Base-by-base conservation (phyloP, 2,797 vertebrate genomes). In the Danio jaintianensis region DNA sequence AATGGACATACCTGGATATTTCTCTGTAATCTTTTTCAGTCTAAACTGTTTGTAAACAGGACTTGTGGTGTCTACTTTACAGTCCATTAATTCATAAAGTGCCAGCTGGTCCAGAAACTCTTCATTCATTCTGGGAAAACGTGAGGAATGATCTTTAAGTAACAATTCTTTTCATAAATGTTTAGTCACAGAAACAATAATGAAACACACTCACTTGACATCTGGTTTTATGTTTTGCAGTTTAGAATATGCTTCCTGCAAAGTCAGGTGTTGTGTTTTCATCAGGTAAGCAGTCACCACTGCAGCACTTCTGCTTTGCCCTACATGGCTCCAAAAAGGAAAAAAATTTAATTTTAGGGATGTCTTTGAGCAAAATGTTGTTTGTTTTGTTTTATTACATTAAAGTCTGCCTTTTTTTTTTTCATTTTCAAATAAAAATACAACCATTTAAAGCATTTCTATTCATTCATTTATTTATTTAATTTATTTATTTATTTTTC, bases 231-330 rank as follows among this genome's bases (percentile, higher is more conserved):
- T 40, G 2, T 82, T 86, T 87, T 86, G 93, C 29, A 98, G 91
- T 79, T 88, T 91, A 36, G 85, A 67, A 72, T 96, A 96, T 1
- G 96, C 97, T 64, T 96, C 92, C 80, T 91, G 86, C 78, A 95
- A 94, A 78, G 89, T 69, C 64, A 97, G 87, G 2, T 88, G 86
- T 70, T 94, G 84, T 13, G 85, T 94, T 90, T 96, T 97, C 97
- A 99, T 98, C 20, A 98, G 81, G 89, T 94, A 98, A 10, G 96
- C 96, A 4, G 95, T 94, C 18, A 96, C 85, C 12, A 98, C 89
- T 52, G 97, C 93, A 61, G 94, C 96, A 87, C 97, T 99, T 76
- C 97, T 94, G 88, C 97, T 98, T 50, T 96, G 90, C 22, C 96
- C 97, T 20, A 95, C 95, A 58, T 97, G 95, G 87, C 97, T 98